Base-by-base conservation (phyloP, 2,888 invertebrate genomes). In the Cephus pygmeus region DNA sequence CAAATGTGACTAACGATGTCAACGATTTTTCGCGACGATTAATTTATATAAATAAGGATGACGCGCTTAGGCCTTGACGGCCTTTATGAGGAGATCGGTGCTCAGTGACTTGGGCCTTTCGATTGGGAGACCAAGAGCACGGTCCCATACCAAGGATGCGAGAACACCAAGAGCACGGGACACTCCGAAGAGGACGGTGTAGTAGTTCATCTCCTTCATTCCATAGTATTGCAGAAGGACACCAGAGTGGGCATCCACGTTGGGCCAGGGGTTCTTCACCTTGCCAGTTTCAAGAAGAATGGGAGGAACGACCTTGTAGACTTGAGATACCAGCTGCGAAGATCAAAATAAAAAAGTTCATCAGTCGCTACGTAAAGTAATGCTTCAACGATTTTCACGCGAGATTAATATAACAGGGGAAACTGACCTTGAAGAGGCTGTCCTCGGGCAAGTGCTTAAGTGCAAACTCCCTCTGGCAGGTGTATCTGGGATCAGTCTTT, bases 211-310 rank as follows among this genome's bases (percentile, higher is more conserved):
- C 92, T 97, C 97, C 88, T 94, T 96, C 94, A 97, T 93, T 85
- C 96, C 96, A 88, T 95, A 97, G 93, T 97, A 95, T 93, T 96
- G 93, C 69, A 93, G 91, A 73, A 91, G 84, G 73, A 90, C 98
- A 84, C 98, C 98, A 83, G 98, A 98, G 93, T 98, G 98, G 34
- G 98, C 98, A 93, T 99, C 98, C 86, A 99, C 98, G 92, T 99
- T 98, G 84, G 98, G 98, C 98, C 98, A 99, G 81, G 98, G 98
- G 94, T 98, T 98, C 94, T 98, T 97, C 80, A 98, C 98, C 93
- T 98, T 98, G 89, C 98, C 98, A 85, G 97, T 96, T 92, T 98
- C 97, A 86, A 96, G 94, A 73, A 98, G 95, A 89, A 98, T 95
- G 84, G 97, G 97, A 1, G 98, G 98, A 74, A 98, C 98, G 76